Evolutionary conservation across 2,888 invertebrate genomes (phyloP), one percentile per base, ranked within the genome.

Genomic region (Chymomyza caudatula): DNA sequence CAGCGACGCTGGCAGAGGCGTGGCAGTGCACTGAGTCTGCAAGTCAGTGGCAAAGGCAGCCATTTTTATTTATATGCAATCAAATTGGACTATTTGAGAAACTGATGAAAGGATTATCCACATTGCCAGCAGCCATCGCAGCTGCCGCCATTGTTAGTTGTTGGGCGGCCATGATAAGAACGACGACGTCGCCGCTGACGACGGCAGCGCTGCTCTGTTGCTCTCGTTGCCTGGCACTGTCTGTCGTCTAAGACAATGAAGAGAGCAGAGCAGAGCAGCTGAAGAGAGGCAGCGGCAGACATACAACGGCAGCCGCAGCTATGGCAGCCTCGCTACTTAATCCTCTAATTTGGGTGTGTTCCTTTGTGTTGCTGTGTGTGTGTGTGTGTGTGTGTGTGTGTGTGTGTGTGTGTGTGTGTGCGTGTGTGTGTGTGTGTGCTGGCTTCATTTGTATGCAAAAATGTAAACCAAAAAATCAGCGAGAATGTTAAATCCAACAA

Each of bases 401-500:
- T 68, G 64, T 76, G 63, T 69, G 60, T 23, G 17, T 47, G 13
- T 43, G 49, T 22, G 49, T 20, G 2, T 51, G 17, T 67, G 23
- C 51, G 53, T 44, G 53, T 53, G 23, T 37, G 23, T 53, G 25
- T 49, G 42, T 52, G 51, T 54, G 20, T 49, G 42, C 23, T 4
- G 76, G 76, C 77, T 78, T 85, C 79, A 83, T 79, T 86, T 81
- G 79, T 86, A 84, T 84, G 84, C 85, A 84, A 86, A 84, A 84
- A 85, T 78, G 81, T 80, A 81, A 85, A 76, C 78, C 86, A 80
- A 85, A 87, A 82, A 87, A 87, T 87, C 87, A 80, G 78, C 72
- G 78, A 85, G 81, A 80, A 86, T 87, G 78, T 77, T 85, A 86
- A 86, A 88, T 88, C 88, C 88, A 80, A 79, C 78, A 79, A 86